Conservation (phyloP, 2,113 vertebrate species). For the Murina feae region DNA sequence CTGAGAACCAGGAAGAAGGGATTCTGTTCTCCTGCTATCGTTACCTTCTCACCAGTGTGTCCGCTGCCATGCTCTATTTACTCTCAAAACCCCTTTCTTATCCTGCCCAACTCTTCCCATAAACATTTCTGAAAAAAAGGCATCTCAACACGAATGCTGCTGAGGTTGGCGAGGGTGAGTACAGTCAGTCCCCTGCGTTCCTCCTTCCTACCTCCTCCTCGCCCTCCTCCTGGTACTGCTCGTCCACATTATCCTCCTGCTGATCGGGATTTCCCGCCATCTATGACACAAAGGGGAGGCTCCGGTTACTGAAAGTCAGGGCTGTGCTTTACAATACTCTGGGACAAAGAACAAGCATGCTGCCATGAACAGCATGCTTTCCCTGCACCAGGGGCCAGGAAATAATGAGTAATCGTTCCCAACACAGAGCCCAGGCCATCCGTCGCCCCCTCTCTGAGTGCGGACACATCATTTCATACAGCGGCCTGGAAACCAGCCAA, state of each 20-base stretch:
- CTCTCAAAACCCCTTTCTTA: background rate
- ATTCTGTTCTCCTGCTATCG: background rate
- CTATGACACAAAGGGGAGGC: constrained; percentile 78
- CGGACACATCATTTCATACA: background rate
- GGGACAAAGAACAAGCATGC: background rate
- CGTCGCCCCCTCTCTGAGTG: background rate
- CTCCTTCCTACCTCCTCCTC: constrained; percentile 90
- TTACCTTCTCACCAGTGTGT: background rate
- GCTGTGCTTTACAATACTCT: background rate
- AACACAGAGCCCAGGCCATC: background rate
- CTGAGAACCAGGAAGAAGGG: background rate
- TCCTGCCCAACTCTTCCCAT: background rate
- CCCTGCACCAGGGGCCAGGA: background rate
- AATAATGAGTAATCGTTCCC: background rate
- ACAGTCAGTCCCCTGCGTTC: too few species aligned
- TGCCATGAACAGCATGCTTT: background rate
- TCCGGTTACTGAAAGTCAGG: background rate
- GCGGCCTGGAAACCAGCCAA: background rate
- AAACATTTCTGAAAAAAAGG: background rate
- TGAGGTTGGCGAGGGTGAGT: background rate
- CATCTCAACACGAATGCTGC: background rate
- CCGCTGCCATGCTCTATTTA: background rate
- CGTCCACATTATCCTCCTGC: constrained; percentile 94
- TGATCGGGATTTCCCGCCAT: constrained; percentile 98
- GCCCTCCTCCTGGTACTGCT: constrained; percentile 96